phyloP scores from a whole-genome alignment of 2,113 vertebrate species.

The Petaurus breviceps region DNA sequence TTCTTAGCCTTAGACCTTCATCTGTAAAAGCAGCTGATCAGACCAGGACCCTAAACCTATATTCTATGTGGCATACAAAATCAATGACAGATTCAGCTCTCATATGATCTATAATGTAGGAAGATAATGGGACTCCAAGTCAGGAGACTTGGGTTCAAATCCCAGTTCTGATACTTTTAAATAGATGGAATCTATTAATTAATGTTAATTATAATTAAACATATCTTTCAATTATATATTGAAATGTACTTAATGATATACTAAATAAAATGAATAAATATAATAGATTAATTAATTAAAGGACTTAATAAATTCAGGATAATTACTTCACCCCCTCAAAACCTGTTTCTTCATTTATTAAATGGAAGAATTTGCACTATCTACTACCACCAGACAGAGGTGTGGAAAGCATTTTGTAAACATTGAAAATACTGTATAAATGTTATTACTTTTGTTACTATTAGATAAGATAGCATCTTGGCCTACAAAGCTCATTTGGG shows the following conservation, averaged over 20 bases:
- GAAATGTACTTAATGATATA: background rate
- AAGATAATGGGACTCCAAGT: background rate
- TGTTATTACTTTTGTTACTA: background rate
- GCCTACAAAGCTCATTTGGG: background rate
- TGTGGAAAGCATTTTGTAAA: background rate
- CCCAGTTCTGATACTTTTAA: background rate
- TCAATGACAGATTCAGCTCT: background rate
- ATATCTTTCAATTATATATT: background rate
- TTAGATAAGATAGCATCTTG: background rate
- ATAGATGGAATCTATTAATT: background rate
- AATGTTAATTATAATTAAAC: background rate
- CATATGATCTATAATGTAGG: background rate
- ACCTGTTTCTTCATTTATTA: background rate
- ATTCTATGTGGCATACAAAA: background rate
- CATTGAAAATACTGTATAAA: background rate
- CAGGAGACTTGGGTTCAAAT: background rate
- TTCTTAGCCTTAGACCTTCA: background rate
- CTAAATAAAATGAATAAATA: background rate
- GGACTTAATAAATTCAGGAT: background rate
- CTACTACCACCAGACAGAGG: background rate
- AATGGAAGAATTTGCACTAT: background rate
- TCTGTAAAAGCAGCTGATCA: background rate
- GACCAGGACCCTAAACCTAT: background rate
- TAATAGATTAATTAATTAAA: background rate
- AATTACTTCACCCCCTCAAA: background rate